Percentiles rank a stretch among this genome's conserved stretches.
phyloP scores from a whole-genome alignment of 1,140 invertebrate genomes.

The Drosophila malerkotliana region DNA sequence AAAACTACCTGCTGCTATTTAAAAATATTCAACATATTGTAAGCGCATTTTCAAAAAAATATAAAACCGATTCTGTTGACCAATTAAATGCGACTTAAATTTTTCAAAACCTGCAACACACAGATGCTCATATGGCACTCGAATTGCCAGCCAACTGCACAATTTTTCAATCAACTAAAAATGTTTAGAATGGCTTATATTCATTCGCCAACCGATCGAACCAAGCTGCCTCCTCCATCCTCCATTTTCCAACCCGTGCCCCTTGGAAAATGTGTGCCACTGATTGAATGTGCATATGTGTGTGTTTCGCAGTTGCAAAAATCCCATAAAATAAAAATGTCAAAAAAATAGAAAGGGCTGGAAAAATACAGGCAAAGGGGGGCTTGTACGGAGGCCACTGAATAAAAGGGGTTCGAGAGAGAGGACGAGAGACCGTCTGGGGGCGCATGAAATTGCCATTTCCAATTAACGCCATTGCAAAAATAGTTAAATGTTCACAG shows the following conservation, averaged over 20 bases:
- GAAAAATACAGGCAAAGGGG: conserved; percentile 12
- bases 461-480: conserved; percentile 81
- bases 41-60: conserved; percentile 44
- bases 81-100: conserved; percentile 76
- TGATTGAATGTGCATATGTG: conserved; percentile 51
- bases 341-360: conserved; percentile 3
- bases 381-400: not conserved
- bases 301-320: conserved; percentile 48
- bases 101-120: conserved; percentile 22
- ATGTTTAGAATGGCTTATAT: conserved; percentile 77
- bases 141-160: conserved; percentile 75
- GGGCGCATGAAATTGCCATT: conserved; percentile 78
- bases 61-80: conserved; percentile 40
- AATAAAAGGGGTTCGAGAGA: not conserved
- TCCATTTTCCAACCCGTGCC: not conserved
- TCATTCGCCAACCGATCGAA: conserved; percentile 65
- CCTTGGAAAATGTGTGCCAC: conserved; percentile 64
- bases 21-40: conserved; percentile 38
- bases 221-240: conserved; percentile 17
- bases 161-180: conserved; percentile 82
- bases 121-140: conserved; percentile 15
- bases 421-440: conserved; percentile 15
- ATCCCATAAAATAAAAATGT: conserved; percentile 75
- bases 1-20: not conserved
- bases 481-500: conserved; percentile 77